These are phyloP conservation scores for Stenichneumon culpator DNA, from an alignment of 2,888 invertebrate genomes.

Conservation along the genomic window DNA sequence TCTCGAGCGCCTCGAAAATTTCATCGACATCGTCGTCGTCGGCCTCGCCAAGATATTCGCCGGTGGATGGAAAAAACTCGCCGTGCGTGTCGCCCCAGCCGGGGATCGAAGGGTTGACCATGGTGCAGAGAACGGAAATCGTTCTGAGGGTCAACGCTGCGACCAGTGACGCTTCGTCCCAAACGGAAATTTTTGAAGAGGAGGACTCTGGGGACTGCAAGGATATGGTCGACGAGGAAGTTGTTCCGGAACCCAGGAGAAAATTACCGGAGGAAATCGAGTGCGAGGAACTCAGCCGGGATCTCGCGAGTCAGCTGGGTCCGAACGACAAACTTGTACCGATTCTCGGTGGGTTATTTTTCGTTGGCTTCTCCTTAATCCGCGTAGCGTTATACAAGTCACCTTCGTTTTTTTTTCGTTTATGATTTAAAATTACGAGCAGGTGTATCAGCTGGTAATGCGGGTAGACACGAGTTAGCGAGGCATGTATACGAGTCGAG, in stretches of 20 bases:
- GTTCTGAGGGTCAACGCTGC: constrained; percentile 88
- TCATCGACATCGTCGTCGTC: constrained; percentile 72
- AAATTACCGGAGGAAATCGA: constrained; percentile 92
- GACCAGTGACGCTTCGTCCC: constrained; percentile 88
- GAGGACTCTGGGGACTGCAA: constrained; percentile 72
- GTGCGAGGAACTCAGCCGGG: constrained; percentile 90
- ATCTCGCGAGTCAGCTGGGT: constrained; percentile 88
- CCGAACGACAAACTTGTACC: constrained; percentile 89
- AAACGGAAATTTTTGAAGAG: constrained; percentile 86
- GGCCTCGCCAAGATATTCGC: constrained; percentile 77
- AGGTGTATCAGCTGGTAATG: constrained; percentile 14
- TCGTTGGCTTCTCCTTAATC: constrained; percentile 6
- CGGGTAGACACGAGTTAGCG: neutral
- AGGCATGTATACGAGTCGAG: neutral
- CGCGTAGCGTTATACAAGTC: constrained; percentile 21
- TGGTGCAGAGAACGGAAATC: constrained; percentile 89
- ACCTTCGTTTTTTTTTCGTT: constrained; percentile 6
- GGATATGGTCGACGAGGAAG: constrained; percentile 67
- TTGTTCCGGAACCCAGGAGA: constrained; percentile 86
- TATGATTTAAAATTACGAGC: neutral
- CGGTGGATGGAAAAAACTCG: constrained; percentile 75
- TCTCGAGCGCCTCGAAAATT: constrained; percentile 71
- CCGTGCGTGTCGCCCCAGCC: constrained; percentile 81
- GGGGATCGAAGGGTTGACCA: constrained; percentile 86
- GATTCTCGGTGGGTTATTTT: constrained; percentile 85